Percentiles rank a stretch among this genome's conserved stretches.
Conservation (phyloP, 2,797 vertebrate species). For the Lacerta bilineata region DNA sequence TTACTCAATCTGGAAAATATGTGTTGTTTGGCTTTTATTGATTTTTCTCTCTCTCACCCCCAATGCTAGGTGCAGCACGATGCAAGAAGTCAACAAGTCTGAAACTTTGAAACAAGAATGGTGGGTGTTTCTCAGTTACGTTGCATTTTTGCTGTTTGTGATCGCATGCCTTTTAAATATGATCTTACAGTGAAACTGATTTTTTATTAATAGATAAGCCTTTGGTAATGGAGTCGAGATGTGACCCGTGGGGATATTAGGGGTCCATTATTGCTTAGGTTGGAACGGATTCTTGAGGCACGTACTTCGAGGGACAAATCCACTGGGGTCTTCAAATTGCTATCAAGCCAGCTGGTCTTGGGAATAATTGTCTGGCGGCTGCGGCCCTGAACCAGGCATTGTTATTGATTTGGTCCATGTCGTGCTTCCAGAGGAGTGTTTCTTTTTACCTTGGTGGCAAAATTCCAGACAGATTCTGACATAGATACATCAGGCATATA, state of each 20-base stretch:
- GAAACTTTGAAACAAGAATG: slow-evolving; percentile 82
- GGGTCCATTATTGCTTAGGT: background rate
- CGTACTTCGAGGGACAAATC: background rate
- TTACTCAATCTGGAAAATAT: background rate
- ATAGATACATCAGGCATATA: background rate
- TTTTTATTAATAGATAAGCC: background rate
- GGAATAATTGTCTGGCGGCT: background rate
- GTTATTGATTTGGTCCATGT: too few relatives aligned
- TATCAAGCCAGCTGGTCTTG: background rate
- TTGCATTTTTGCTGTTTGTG: background rate
- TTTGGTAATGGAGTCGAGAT: background rate
- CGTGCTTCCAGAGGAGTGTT: background rate
- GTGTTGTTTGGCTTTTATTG: slow-evolving; percentile 19
- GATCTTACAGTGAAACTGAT: background rate
- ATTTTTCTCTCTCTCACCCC: slow-evolving; percentile 54
- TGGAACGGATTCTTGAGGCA: background rate
- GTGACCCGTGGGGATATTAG: background rate
- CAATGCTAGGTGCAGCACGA: slow-evolving; percentile 83
- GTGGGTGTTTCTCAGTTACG: slow-evolving; percentile 70
- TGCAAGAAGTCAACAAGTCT: slow-evolving; percentile 90
- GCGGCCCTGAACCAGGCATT: too few relatives aligned
- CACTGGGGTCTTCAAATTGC: background rate
- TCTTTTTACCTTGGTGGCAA: background rate
- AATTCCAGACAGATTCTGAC: background rate
- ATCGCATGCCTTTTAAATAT: background rate